Base-by-base conservation (phyloP, 2,797 vertebrate genomes). In the Amazonetta brasiliensis region DNA sequence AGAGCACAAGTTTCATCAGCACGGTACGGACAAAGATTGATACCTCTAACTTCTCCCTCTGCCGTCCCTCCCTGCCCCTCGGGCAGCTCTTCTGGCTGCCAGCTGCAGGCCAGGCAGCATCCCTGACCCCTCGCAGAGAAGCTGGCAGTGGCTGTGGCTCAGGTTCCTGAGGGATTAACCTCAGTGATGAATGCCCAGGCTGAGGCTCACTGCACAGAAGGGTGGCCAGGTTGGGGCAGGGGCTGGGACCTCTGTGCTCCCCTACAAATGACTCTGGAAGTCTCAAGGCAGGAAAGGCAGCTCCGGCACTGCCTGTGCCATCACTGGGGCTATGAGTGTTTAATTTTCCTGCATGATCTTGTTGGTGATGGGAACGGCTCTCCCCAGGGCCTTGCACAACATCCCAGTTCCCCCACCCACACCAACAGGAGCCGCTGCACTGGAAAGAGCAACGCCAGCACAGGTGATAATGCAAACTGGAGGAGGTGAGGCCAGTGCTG, bases 1-100 rank as follows among this genome's bases (percentile, higher is more conserved):
- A 87, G 78, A 92, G 86, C 80, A 72, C 69, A 80, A 58, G 67
- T 92, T 97, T 83, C 62, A 92, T 85, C 88, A 93, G 87, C 94
- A 94, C 77, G 11, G 4, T 63, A 94, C 6, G 48, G 93, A 56
- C 85, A 75, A 72, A 92, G 91, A 89, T 73, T 75, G 63, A 87
- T 88, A 67, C 12, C 82, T 39, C 37, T 87, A 28, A 89, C 22
- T 63, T 89, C 28, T 72, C 41, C 68, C 6, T 87, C 43, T 86
- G 30, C 56, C 0, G 4, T 67, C 48, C 84, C 59, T 35, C 55
- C 91, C 60, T n/a, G 54, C 13, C 39, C 54, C 25, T 87, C 58
- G 72, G 37, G 35, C 6, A 2, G 58, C 55, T 87, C 16, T 62
- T 72, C 37, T 92, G 71, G 39, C 71, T 90, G n/a, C 17, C 30